Base-by-base conservation (phyloP, 2,888 invertebrate genomes). In the Sialis fuliginosa region DNA sequence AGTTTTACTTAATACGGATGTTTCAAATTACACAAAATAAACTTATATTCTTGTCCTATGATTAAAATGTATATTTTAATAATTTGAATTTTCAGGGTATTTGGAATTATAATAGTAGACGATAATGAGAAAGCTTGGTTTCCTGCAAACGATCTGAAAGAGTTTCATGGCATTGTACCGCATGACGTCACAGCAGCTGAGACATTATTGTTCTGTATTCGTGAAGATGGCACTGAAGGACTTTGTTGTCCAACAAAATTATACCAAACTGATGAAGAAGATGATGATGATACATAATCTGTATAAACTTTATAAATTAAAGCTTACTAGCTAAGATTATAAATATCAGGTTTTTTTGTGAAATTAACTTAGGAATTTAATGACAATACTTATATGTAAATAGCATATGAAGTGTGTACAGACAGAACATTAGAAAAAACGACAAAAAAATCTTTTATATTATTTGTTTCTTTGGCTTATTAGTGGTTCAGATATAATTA, bases 71-170 rank as follows among this genome's bases (percentile, higher is more conserved):
- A 33, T 39, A 44, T 43, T 7, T 12, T 22, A 34, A 8, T 10
- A 9, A 2, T n/a, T 50, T 50, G 51, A 12, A 43, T 50, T 63
- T 67, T n/a, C 64, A 89, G 90, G 68, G 73, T 79, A 54, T 80
- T 83, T 57, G 85, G 85, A 48, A 72, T 84, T 51, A 76, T 80
- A 22, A 74, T 91, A 46, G 81, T 92, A 51, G 86, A 88, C 45
- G 89, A 90, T 58, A 84, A 87, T 49, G 89, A 89, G 59, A 84
- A 89, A 53, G 88, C 90, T 5, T 91, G 91, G 91, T 92, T 91
- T 62, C 91, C 91, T 0, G 83, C 84, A 0, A 81, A 82, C 33
- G 91, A 91, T 58, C 70, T 92, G 1, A 81, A 83, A 53, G 90
- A 91, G 60, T 90, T 87, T 62, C 87, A 91, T 60, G 87, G 87